Evolutionary conservation across 2,888 invertebrate species (phyloP).

Genomic region (Galerucella calmariensis): DNA sequence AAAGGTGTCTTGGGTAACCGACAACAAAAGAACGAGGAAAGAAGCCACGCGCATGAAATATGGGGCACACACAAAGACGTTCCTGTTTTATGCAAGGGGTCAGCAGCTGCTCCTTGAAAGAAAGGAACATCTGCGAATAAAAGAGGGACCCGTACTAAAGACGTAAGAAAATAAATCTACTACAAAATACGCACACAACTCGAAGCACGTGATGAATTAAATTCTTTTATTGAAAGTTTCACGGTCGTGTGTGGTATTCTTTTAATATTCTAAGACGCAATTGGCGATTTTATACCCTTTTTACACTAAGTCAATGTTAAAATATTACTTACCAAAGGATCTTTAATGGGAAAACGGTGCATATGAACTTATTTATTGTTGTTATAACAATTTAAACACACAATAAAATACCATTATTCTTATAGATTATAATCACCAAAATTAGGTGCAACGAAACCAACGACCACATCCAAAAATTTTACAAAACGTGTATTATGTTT

Average conservation of each 20-base stretch:
- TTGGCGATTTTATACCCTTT: not conserved
- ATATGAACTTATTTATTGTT: too few species aligned
- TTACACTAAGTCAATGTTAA: too few species aligned
- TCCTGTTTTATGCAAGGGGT: slow-evolving; percentile 19
- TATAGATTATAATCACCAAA: too few species aligned
- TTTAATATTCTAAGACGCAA: slow-evolving; percentile 14
- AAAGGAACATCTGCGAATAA: slow-evolving; percentile 28
- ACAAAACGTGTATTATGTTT: too few species aligned
- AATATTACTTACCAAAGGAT: too few species aligned
- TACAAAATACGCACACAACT: slow-evolving; percentile 13
- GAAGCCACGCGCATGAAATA: slow-evolving; percentile 33
- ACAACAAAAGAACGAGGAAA: slow-evolving; percentile 16
- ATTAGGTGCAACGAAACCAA: too few species aligned
- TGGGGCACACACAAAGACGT: slow-evolving; percentile 31
- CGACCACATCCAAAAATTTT: too few species aligned
- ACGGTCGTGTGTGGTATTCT: slow-evolving; percentile 8
- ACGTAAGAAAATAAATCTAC: slow-evolving; percentile 18
- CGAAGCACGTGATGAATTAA: not conserved
- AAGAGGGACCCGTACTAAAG: slow-evolving; percentile 18
- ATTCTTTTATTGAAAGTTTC: not conserved
- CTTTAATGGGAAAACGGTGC: too few species aligned
- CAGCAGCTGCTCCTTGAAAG: slow-evolving; percentile 21
- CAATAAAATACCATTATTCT: too few species aligned
- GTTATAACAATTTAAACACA: too few species aligned
- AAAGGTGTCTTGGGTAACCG: slow-evolving; percentile 21